Evolutionary conservation across 2,888 invertebrate genomes (phyloP), one percentile per base, ranked within the genome.

Genomic region (Acronicta aceris): DNA sequence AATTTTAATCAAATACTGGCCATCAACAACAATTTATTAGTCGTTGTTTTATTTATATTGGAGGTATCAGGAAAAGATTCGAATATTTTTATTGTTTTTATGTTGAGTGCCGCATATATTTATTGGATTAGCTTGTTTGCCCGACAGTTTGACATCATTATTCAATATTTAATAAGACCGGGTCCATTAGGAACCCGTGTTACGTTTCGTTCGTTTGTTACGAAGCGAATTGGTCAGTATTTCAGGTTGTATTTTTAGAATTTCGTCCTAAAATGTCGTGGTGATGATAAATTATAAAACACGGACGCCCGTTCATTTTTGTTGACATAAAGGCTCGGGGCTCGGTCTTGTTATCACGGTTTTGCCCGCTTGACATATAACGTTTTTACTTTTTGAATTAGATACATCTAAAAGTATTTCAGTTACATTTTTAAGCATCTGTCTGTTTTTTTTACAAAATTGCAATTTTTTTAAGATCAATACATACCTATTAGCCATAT

Each of bases 101-200:
- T 33, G 12, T 16, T 47, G 16, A 33, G 16, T 36, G 30, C 16
- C 0, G 13, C 38, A 3, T 46, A 47, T 38, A 57, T 57, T 65
- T 30, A 59, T 69, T 53, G 40, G 38, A 62, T 61, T 47, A 54
- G 33, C 45, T 52, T 65, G 49, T 65, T 74, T 54, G 38, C 30
- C 38, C 17, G 33, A 42, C 43, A 61, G 61, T 62, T 53, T 25
- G 59, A 58, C 64, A 76, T 76, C 59, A 74, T 77, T 79, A 74
- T 75, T 81, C 69, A 82, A 79, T 79, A 75, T 76, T 78, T 76
- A 75, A 78, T 78, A 67, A 71, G 65, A 30, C 27, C 41, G 54
- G 41, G 48, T 68, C 59, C 65, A 73, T 79, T 74, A 76, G 53
- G 51, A 65, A 47, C 46, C 59, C 59, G 41, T 49, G 47, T 63